Evolutionary conservation across 2,888 invertebrate genomes (phyloP).

Genomic region (Keiferia lycopersicella): DNA sequence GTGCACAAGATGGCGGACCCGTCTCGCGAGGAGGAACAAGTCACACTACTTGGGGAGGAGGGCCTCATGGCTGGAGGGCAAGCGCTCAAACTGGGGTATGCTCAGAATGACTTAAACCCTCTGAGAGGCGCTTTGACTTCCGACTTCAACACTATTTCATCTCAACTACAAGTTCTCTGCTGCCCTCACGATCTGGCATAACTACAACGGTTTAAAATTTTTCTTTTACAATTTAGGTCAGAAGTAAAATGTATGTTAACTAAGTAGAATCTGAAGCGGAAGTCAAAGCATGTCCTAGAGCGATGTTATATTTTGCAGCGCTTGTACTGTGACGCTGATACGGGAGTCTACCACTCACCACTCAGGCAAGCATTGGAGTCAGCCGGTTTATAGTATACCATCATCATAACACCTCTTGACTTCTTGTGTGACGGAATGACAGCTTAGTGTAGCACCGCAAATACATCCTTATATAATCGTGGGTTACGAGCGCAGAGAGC

Average conservation of each 20-base stretch:
- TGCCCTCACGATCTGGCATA: neutral
- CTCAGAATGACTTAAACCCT: conserved; percentile 66
- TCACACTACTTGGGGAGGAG: conserved; percentile 98
- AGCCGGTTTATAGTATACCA: conserved; percentile 79
- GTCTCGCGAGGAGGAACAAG: conserved; percentile 96
- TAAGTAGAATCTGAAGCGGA: conserved; percentile 38
- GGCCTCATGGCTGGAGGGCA: conserved; percentile 97
- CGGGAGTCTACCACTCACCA: conserved; percentile 87
- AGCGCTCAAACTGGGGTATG: conserved; percentile 98
- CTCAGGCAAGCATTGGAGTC: conserved; percentile 87
- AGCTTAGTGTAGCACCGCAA: conserved; percentile 70
- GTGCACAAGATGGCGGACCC: conserved; percentile 97
- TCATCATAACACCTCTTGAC: conserved; percentile 73
- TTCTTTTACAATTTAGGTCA: neutral
- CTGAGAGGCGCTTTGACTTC: conserved; percentile 68
- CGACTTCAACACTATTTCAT: conserved; percentile 34
- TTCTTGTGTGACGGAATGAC: conserved; percentile 78
- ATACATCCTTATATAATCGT: conserved; percentile 39
- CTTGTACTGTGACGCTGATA: conserved; percentile 87
- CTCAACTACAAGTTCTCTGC: neutral
- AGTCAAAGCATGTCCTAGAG: conserved; percentile 76
- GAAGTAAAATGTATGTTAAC: neutral
- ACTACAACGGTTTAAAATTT: neutral
- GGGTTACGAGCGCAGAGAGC: conserved; percentile 10
- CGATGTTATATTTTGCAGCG: conserved; percentile 86